Evolutionary conservation across 2,888 invertebrate species (phyloP).

Genomic region (Macrosiphum euphorbiae): DNA sequence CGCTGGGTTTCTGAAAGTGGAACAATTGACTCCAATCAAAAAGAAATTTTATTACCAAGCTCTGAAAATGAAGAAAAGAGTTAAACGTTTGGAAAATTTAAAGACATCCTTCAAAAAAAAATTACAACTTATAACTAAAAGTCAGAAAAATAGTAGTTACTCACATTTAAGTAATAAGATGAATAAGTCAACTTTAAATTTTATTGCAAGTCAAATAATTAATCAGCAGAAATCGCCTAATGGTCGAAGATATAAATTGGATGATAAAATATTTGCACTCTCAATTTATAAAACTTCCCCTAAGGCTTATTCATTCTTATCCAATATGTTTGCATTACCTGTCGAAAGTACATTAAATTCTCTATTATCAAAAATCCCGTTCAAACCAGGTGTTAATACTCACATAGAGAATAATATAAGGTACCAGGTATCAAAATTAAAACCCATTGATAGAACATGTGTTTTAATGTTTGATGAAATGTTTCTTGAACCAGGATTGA

Average conservation of each 20-base stretch:
- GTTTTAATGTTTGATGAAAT: not conserved
- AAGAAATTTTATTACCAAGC: not conserved
- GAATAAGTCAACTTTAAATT: no score
- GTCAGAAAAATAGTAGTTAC: no score
- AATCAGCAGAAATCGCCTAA: no score
- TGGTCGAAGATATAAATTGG: no score
- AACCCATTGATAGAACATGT: not conserved
- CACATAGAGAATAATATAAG: not conserved
- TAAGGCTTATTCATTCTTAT: not conserved
- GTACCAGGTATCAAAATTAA: not conserved
- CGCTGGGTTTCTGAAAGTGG: not conserved
- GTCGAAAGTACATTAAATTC: not conserved
- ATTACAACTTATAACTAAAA: not conserved
- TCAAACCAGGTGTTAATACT: not conserved
- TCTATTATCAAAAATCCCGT: not conserved
- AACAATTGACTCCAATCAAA: not conserved
- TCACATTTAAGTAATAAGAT: no score
- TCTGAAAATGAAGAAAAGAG: slow-evolving; percentile 1
- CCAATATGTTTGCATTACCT: not conserved
- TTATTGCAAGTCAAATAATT: no score
- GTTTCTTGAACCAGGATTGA: not conserved
- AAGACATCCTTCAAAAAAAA: not conserved
- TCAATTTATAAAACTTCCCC: not conserved
- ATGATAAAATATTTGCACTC: not conserved
- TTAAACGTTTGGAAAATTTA: not conserved